These are phyloP conservation scores for Plagodis pulveraria DNA, from an alignment of 2,888 invertebrate genomes.

Conservation along the genomic window DNA sequence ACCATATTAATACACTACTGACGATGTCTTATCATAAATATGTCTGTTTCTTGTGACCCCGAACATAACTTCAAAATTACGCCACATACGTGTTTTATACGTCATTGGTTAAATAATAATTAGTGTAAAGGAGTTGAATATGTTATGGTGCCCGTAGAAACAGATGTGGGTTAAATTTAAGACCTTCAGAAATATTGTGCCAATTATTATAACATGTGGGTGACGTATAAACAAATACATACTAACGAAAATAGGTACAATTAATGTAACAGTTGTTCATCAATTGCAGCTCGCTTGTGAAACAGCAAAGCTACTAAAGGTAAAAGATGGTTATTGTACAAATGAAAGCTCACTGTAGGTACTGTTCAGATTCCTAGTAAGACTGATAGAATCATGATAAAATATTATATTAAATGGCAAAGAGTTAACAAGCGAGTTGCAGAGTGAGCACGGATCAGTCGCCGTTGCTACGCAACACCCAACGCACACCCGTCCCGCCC, in stretches of 20 bases:
- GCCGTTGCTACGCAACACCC: conserved; percentile 56
- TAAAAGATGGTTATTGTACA: conserved; percentile 11
- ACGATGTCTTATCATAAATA: background rate
- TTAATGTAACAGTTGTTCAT: conserved; percentile 13
- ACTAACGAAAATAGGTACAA: conserved; percentile 16
- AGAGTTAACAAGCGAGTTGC: conserved; percentile 26
- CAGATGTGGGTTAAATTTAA: conserved; percentile 16
- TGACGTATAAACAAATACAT: conserved; percentile 24
- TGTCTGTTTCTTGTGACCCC: background rate
- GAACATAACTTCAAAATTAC: too few species aligned
- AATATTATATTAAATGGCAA: conserved; percentile 22
- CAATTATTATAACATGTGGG: conserved; percentile 14
- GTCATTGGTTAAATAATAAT: background rate
- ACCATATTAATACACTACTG: conserved; percentile 3
- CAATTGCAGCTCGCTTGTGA: conserved; percentile 17
- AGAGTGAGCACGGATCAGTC: conserved; percentile 13
- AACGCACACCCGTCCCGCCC: conserved; percentile 82
- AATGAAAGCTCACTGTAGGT: conserved; percentile 18
- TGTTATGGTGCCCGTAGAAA: background rate
- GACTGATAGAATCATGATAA: conserved; percentile 34
- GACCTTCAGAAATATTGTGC: conserved; percentile 16
- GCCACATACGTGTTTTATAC: background rate
- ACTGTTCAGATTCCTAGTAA: conserved; percentile 29
- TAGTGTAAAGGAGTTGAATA: background rate
- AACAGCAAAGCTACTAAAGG: conserved; percentile 7